These are phyloP conservation scores for Proteles cristata DNA, from an alignment of 2,113 vertebrate species.

Conservation along the genomic window DNA sequence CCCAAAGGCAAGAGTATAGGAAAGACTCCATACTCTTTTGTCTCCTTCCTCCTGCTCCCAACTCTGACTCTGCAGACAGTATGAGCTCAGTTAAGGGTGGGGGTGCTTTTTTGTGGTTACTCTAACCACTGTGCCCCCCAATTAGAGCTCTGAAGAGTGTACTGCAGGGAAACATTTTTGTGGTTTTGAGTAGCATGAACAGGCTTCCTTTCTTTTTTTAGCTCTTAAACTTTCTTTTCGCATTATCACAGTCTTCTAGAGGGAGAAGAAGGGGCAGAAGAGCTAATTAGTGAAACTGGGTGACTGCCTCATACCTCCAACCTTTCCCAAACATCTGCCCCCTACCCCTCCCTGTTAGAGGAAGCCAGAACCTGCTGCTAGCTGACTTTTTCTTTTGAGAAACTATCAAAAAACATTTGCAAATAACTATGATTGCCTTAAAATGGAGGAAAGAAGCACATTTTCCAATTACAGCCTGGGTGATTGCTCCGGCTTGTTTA, in stretches of 20 bases:
- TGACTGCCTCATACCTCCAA: not conserved
- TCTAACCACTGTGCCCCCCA: not conserved
- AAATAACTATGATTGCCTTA: conserved; percentile 69
- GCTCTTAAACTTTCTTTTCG: conserved; percentile 40
- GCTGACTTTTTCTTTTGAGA: conserved; percentile 52
- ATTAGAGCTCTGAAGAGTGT: not conserved
- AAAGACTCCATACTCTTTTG: not conserved
- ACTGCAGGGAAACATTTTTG: not conserved
- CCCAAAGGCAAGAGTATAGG: not conserved
- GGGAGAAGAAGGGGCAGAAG: not conserved
- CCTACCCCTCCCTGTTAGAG: not conserved
- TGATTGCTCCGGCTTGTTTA: conserved; percentile 65
- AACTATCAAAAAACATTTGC: conserved; percentile 73
- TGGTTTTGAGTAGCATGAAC: not conserved
- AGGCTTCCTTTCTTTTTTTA: not conserved
- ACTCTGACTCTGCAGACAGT: rapidly evolving
- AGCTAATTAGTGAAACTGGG: conserved; percentile 61
- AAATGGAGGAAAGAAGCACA: conserved; percentile 68
- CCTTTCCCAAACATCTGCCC: conserved; percentile 68
- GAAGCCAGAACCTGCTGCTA: conserved; percentile 54
- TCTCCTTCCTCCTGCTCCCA: not conserved
- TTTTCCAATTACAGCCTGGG: conserved; percentile 70
- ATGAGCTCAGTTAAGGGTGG: not conserved
- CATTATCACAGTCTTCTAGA: conserved; percentile 43
- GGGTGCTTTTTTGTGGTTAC: not conserved